Evolutionary conservation across 2,888 invertebrate species (phyloP), one percentile per base, ranked within the genome.

Genomic region (Hyposoter didymator): DNA sequence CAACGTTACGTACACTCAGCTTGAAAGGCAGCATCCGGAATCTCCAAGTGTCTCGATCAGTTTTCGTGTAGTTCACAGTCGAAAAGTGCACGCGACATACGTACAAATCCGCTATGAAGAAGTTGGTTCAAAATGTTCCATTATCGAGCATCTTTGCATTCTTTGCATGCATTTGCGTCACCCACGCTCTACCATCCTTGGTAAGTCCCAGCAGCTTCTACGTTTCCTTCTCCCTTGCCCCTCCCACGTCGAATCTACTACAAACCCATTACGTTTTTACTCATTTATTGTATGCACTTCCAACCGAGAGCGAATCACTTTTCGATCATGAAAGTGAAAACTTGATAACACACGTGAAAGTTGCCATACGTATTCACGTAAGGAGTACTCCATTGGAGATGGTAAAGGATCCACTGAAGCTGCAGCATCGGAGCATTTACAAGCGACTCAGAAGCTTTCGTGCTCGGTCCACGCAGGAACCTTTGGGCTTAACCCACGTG

Each of bases 141-240:
- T 66, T 75, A 17, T 52, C 76, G 49, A 85, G 84, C 73, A 64
- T 84, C 74, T 32, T 81, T 59, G 84, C 79, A 35, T 8, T 73
- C 8, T n/a, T 84, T 10, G 32, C 70, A 5, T 78, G 64, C 70
- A 35, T 70, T 35, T 67, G 32, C 47, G n/a, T 35, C 19, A 43
- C 70, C n/a, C 67, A 82, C 76, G 90, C 90, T 69, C 82, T 90
- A 39, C 91, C 92, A 74, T 90, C 89, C 74, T 84, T 89, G 90
- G 92, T 92, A 87, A 92, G 92, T 92, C 66, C 73, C 59, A 55
- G n/a, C 59, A 55, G n/a, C 1, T 22, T 55, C n/a, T 32, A 52
- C 32, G 3, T 6, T 78, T 67, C 17, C 43, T 43, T 39, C 52
- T 35, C 17, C 55, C 39, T 39, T 19, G n/a, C 17, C 7, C 32